Conservation (phyloP, 2,797 vertebrate species). For the Mus minutoides region DNA sequence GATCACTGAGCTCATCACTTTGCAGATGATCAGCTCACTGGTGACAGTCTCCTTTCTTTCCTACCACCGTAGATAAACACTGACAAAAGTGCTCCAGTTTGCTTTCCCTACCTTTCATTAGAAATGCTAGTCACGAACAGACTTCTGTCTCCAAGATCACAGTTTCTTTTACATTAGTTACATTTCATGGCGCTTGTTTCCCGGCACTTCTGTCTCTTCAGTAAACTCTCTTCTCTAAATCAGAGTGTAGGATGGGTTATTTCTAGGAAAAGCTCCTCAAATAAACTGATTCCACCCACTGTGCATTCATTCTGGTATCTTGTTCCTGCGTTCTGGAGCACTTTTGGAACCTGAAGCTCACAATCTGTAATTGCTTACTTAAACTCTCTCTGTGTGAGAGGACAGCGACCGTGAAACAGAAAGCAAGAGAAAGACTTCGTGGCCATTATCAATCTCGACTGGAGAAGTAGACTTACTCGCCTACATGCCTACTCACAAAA, state of each 20-base stretch:
- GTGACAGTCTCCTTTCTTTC: not conserved
- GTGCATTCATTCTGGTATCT: slow-evolving; percentile 69
- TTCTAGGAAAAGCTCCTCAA: slow-evolving; percentile 79
- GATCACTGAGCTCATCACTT: slow-evolving; percentile 26
- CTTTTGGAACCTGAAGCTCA: slow-evolving; percentile 68
- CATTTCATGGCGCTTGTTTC: slow-evolving; percentile 69
- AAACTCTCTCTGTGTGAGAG: slow-evolving; percentile 62
- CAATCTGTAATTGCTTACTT: slow-evolving; percentile 61
- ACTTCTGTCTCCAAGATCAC: slow-evolving; percentile 68
- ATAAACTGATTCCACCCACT: slow-evolving; percentile 76
- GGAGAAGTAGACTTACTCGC: not conserved
- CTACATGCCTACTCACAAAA: slow-evolving; percentile 22
- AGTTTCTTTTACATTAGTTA: slow-evolving; percentile 72
- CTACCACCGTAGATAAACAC: not conserved
- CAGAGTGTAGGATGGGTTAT: slow-evolving; percentile 78
- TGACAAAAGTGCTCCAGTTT: slow-evolving; percentile 19
- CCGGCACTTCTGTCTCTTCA: slow-evolving; percentile 69
- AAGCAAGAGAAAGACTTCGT: slow-evolving; percentile 21
- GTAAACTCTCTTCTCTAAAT: slow-evolving; percentile 79
- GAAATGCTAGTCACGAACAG: slow-evolving; percentile 44
- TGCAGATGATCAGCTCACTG: slow-evolving; percentile 25
- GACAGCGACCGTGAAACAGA: slow-evolving; percentile 22
- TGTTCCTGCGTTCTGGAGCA: slow-evolving; percentile 70
- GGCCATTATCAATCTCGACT: not conserved
- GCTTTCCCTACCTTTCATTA: slow-evolving; percentile 24